phyloP scores from a whole-genome alignment of 2,797 vertebrate species.

The Scyliorhinus canicula region DNA sequence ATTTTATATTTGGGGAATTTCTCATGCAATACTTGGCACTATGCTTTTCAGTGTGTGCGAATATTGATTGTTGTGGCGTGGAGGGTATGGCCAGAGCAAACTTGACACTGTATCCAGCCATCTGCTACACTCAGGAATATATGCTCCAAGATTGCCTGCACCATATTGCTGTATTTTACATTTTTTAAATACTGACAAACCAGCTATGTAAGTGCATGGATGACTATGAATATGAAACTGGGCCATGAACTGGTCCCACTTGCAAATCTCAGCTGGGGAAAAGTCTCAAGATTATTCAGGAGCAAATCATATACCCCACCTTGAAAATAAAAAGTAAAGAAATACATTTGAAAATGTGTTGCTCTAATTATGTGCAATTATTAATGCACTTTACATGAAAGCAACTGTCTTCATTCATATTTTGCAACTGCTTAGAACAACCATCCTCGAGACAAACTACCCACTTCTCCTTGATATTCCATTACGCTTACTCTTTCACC shows the following conservation, averaged over 20 bases:
- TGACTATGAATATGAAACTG: not conserved
- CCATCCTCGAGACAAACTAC: not conserved
- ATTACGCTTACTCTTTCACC: not conserved
- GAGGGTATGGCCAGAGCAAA: not conserved
- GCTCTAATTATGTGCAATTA: not conserved
- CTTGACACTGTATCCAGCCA: not conserved
- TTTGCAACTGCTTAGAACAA: not conserved
- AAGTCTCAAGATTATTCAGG: not conserved
- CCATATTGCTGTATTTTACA: too few species aligned
- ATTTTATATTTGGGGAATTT: not conserved
- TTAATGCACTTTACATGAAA: not conserved
- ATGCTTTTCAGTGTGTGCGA: not conserved
- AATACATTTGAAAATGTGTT: not conserved
- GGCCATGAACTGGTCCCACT: not conserved
- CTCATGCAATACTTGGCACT: not conserved
- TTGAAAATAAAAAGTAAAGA: not conserved
- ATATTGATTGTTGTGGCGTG: not conserved
- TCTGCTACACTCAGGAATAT: not conserved
- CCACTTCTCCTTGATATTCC: not conserved
- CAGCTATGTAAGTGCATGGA: not conserved
- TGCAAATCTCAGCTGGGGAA: not conserved
- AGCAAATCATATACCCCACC: not conserved
- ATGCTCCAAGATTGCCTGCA: too few species aligned
- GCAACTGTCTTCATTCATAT: not conserved
- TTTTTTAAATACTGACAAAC: not conserved